Conservation (phyloP, 2,113 vertebrate genomes). For the Strix uralensis region DNA sequence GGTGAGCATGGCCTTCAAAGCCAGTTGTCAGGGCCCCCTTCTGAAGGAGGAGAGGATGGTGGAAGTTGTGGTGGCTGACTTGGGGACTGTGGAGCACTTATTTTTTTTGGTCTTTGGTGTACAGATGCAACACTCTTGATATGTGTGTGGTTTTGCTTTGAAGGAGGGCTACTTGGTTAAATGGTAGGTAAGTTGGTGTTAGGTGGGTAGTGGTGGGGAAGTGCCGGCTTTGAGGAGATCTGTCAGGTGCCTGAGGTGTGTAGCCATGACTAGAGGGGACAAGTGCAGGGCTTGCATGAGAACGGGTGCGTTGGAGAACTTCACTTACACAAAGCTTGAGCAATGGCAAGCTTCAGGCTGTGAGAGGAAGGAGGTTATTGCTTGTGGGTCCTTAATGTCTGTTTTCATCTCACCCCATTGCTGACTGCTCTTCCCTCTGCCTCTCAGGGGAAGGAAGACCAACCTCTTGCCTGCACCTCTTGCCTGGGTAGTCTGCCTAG, state of each 20-base stretch:
- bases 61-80: not conserved
- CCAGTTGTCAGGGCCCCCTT: not conserved
- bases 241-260: not conserved
- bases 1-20: not conserved
- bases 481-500: not conserved
- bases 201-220: not conserved
- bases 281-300: not conserved
- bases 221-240: not conserved
- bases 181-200: not conserved
- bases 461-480: not conserved
- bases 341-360: not conserved
- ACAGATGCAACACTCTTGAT: not conserved
- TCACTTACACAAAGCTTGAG: not conserved
- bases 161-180: not conserved
- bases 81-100: not conserved
- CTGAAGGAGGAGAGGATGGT: not conserved
- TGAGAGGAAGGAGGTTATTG: not conserved
- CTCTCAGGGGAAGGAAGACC: not conserved
- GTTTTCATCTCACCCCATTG: not conserved
- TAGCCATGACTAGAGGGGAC: not conserved
- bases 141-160: not conserved
- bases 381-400: not conserved
- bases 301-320: not conserved
- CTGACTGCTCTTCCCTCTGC: not conserved
- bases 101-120: not conserved